Evolutionary conservation across 2,797 vertebrate species (phyloP).

Genomic region (Natrix natrix): DNA sequence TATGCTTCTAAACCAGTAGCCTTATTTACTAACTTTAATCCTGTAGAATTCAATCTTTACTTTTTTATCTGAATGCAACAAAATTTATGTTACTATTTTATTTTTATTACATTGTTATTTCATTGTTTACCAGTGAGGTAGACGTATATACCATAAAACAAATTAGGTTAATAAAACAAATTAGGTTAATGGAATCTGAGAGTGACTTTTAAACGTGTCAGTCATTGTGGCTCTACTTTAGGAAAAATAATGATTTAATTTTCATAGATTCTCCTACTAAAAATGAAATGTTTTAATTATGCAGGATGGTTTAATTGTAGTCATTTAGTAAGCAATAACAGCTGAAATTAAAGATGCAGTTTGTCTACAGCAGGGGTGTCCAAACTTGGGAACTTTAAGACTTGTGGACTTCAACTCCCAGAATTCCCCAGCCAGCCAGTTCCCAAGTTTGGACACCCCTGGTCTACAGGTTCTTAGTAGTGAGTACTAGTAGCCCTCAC

Average conservation of each 20-base stretch:
- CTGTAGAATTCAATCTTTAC: not conserved
- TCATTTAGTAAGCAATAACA: not conserved
- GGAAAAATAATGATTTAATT: not conserved
- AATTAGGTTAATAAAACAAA: not conserved
- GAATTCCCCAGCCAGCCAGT: too few species aligned
- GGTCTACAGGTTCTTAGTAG: not conserved
- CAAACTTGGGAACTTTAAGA: too few species aligned
- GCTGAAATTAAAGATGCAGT: not conserved
- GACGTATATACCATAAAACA: not conserved
- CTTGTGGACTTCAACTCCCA: too few species aligned
- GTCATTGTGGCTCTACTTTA: not conserved
- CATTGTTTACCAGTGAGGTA: not conserved
- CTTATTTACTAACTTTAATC: not conserved
- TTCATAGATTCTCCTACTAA: not conserved
- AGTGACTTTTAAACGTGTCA: not conserved
- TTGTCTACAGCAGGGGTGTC: not conserved
- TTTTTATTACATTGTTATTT: not conserved
- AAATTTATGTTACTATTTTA: not conserved
- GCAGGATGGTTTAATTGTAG: not conserved
- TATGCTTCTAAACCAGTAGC: constrained; percentile 10
- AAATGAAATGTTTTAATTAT: not conserved
- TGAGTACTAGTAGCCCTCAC: not conserved
- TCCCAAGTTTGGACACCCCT: too few species aligned
- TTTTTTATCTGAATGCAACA: not conserved
- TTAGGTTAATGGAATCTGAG: not conserved